A percentile compares a stretch with the other conserved stretches of the same genome.
Evolutionary conservation across 2,888 invertebrate genomes (phyloP).

Genomic region (Epinotia ramella): DNA sequence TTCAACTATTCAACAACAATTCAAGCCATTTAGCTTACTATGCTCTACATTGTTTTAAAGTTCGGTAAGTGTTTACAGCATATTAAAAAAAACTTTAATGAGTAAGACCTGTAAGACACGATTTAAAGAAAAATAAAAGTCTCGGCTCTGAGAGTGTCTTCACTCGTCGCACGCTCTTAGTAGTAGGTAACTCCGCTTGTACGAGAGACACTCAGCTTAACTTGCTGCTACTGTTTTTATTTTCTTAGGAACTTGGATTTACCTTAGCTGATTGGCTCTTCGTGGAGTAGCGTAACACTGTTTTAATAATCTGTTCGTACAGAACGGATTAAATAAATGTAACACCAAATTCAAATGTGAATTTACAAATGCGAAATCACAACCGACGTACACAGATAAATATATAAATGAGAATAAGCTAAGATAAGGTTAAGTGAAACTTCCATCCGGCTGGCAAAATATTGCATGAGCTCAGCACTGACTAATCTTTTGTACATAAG

Average conservation of each 20-base stretch:
- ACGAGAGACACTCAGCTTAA: constrained; percentile 10
- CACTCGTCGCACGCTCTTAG: constrained; percentile 11
- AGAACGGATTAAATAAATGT: not conserved
- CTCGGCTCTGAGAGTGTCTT: not conserved
- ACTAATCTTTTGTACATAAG: too few species aligned
- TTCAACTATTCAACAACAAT: too few species aligned
- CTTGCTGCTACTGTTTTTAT: constrained; percentile 15
- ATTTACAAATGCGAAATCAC: too few species aligned
- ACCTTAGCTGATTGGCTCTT: not conserved
- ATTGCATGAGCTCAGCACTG: too few species aligned
- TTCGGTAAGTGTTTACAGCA: not conserved
- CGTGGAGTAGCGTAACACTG: not conserved
- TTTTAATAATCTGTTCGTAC: not conserved
- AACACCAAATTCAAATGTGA: not conserved
- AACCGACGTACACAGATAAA: too few species aligned
- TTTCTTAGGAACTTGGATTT: constrained; percentile 13
- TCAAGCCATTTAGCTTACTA: too few species aligned
- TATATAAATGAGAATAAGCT: too few species aligned
- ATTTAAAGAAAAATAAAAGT: not conserved
- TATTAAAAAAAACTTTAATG: not conserved
- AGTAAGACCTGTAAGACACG: not conserved
- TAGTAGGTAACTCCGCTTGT: constrained; percentile 20
- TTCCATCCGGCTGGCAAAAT: too few species aligned
- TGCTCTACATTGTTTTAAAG: not conserved
- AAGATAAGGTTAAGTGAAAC: too few species aligned